These are phyloP conservation scores for Poecilia velifera DNA, from an alignment of 2,797 vertebrate genomes.

Conservation along the genomic window DNA sequence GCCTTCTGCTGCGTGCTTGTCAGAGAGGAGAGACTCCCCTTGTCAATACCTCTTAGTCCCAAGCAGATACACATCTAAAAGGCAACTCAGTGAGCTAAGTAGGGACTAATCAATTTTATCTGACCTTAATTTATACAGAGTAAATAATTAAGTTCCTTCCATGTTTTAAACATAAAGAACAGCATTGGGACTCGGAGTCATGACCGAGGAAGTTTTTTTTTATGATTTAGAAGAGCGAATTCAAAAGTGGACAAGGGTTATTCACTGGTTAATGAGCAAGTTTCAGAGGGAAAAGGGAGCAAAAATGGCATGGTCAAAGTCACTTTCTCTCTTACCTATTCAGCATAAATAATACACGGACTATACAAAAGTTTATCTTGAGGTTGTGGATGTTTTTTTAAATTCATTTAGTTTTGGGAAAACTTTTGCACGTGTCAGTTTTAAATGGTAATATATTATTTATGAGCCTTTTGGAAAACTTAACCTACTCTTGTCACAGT, in stretches of 20 bases:
- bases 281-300: neutral
- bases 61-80: constrained; percentile 67
- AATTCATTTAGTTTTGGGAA: too few relatives aligned
- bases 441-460: too few relatives aligned
- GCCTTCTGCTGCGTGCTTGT: constrained; percentile 61
- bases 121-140: constrained; percentile 76
- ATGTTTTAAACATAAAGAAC: constrained; percentile 65
- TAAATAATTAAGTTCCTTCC: constrained; percentile 74
- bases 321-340: neutral
- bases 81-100: constrained; percentile 46
- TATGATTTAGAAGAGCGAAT: constrained; percentile 9
- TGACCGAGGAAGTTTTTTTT: constrained; percentile 17
- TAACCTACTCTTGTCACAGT: too few relatives aligned
- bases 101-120: constrained; percentile 72
- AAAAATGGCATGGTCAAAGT: constrained; percentile 9
- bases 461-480: too few relatives aligned
- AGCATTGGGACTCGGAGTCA: constrained; percentile 13
- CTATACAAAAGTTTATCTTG: neutral
- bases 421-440: too few relatives aligned
- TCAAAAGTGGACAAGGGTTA: constrained; percentile 17
- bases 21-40: constrained; percentile 53
- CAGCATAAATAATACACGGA: neutral
- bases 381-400: too few relatives aligned
- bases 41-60: constrained; percentile 70
- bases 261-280: neutral